Conservation (phyloP, 2,888 invertebrate genomes). For the Drosophila robusta region DNA sequence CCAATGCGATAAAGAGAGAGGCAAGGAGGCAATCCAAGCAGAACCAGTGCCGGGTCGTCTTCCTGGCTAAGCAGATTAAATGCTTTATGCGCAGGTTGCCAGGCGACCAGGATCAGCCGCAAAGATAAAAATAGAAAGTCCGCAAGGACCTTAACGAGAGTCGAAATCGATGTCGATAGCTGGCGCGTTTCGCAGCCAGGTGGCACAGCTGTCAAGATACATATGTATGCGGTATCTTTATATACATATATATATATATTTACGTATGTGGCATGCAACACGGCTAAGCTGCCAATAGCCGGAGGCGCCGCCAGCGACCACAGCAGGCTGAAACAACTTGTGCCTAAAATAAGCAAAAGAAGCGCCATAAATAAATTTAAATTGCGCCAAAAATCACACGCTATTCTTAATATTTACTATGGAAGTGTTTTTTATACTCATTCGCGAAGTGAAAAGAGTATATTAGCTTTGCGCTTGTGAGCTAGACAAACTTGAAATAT, state of each 20-base stretch:
- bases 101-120: conserved; percentile 68
- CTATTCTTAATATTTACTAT: conserved; percentile 81
- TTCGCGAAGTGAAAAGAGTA: too few relatives aligned
- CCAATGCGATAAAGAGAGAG: conserved; percentile 31
- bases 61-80: conserved; percentile 71
- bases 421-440: conserved; percentile 38
- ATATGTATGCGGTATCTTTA: neutral
- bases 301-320: conserved; percentile 21
- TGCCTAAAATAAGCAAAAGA: conserved; percentile 33
- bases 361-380: conserved; percentile 76
- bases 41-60: conserved; percentile 4
- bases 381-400: conserved; percentile 80
- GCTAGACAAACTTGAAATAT: too few relatives aligned
- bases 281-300: conserved; percentile 37
- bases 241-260: neutral
- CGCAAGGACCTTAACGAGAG: conserved; percentile 18
- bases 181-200: conserved; percentile 10
- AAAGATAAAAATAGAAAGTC: conserved; percentile 64
- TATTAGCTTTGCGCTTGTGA: too few relatives aligned
- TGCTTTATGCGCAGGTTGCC: conserved; percentile 59
- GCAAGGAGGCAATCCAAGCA: neutral
- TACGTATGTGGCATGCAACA: conserved; percentile 12
- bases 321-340: conserved; percentile 6
- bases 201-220: neutral
- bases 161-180: conserved; percentile 10